A percentile compares a stretch with the other conserved stretches of the same genome.
Evolutionary conservation across 2,797 vertebrate genomes (phyloP).

Genomic region (Sebastes dallii): DNA sequence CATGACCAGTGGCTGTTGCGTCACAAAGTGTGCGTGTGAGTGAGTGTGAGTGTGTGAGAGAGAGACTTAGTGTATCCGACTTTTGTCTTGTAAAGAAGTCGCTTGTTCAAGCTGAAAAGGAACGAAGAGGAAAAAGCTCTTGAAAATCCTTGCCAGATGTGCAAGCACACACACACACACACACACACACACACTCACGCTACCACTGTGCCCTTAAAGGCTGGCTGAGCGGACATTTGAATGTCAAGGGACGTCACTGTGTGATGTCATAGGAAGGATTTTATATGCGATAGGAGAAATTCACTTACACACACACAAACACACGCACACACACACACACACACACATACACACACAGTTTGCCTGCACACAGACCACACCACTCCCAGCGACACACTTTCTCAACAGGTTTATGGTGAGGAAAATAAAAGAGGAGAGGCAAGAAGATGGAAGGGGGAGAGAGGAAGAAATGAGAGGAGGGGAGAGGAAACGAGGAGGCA

Average conservation of each 20-base stretch:
- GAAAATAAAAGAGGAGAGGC: not conserved
- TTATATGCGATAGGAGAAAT: constrained; percentile 64
- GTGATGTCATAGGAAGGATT: constrained; percentile 74
- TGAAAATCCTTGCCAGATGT: constrained; percentile 71
- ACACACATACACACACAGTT: not conserved
- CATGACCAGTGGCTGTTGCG: constrained; percentile 80
- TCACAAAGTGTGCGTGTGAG: constrained; percentile 54
- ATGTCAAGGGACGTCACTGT: constrained; percentile 68
- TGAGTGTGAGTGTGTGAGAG: constrained; percentile 5
- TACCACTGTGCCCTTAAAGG: constrained; percentile 28
- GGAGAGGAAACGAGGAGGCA: not conserved
- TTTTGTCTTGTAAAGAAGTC: constrained; percentile 71
- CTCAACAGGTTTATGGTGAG: constrained; percentile 23
- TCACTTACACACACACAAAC: constrained; percentile 10
- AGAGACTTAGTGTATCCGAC: constrained; percentile 42
- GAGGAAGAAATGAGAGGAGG: not conserved
- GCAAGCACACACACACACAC: not conserved
- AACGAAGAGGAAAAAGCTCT: constrained; percentile 62
- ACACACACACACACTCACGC: not conserved
- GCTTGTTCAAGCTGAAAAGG: constrained; percentile 67
- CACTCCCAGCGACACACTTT: constrained; percentile 46
- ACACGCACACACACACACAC: not conserved
- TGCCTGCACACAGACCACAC: constrained; percentile 33
- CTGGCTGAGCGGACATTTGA: constrained; percentile 48
- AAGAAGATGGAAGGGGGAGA: not conserved